Conservation (phyloP, 1,140 invertebrate species). For the Orchestia grillus region DNA sequence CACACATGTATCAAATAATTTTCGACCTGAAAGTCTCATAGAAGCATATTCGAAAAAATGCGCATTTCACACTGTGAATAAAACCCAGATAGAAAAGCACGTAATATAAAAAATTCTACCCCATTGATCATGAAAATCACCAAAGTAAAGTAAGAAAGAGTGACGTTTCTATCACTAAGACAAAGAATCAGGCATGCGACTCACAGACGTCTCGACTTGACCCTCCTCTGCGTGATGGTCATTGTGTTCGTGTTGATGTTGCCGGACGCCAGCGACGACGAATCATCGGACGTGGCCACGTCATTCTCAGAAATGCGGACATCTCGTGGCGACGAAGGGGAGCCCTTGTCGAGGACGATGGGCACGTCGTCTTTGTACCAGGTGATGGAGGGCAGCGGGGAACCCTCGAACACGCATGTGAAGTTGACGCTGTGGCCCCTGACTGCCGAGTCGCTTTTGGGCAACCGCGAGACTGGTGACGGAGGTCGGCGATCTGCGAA, state of each 20-base stretch:
- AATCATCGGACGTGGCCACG: background rate
- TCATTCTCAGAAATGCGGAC: too few relatives aligned
- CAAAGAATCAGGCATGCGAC: background rate
- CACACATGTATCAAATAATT: too few relatives aligned
- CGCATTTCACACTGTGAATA: background rate
- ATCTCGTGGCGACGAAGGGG: background rate
- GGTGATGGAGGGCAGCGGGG: constrained; percentile 70
- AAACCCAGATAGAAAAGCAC: background rate
- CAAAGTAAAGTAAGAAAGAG: background rate
- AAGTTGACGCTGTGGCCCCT: constrained; percentile 70
- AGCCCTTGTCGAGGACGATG: background rate
- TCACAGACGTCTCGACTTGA: background rate
- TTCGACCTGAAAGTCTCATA: too few relatives aligned
- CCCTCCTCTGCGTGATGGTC: background rate
- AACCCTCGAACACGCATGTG: constrained; percentile 72
- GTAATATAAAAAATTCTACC: too few relatives aligned
- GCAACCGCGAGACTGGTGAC: constrained; percentile 71
- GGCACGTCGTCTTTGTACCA: constrained; percentile 70
- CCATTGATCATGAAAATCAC: background rate
- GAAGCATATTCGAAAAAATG: background rate
- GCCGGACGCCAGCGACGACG: background rate
- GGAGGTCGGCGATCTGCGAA: constrained; percentile 59
- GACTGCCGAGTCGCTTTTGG: constrained; percentile 71
- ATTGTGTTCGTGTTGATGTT: constrained; percentile 34
- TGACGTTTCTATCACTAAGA: background rate